Evolutionary conservation across 2,797 vertebrate species (phyloP), one percentile per base, ranked within the genome.

Genomic region (Botia kubotai): DNA sequence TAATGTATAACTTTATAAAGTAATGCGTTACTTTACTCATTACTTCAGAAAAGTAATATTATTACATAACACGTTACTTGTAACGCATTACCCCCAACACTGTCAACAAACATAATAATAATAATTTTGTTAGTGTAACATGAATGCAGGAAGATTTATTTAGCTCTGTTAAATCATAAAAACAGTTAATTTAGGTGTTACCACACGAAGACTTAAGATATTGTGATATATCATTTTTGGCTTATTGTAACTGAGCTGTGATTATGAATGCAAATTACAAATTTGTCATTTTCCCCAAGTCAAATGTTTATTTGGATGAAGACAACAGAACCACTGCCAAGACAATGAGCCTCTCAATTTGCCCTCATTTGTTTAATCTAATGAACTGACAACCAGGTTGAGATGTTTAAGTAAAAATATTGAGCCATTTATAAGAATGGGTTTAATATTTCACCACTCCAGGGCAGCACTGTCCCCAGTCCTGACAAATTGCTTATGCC

Each of bases 321-420:
- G 66, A 68, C 66, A 26, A 26, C 70, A 75, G 17, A 55, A 75
- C 65, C 19, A n/a, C 65, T n/a, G 83, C 71, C 63, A 53, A 73
- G 77, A 83, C 77, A 85, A 87, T 83, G 72, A 87, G 85, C 83
- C 77, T 86, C 74, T 21, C 74, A 73, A 77, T 84, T 79, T 58
- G 52, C 72, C 53, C 67, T 43, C 87, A 88, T 91, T 91, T 89
- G 84, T 90, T 85, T 90, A 86, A 84, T 87, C 79, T 90, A 92
- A 92, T 91, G 87, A 92, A 91, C 89, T 88, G 86, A 90, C 89
- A 88, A 89, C 89, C 89, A 87, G 86, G 82, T 84, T 87, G 82
- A 58, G 79, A 82, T 88, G 88, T 92, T 89, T 91, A 86, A 82
- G 81, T 87, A 86, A 85, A 85, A 85, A 87, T 87, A 91, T 83